Base-by-base conservation (phyloP, 2,113 vertebrate genomes). In the Nyctibius bracteatus region DNA sequence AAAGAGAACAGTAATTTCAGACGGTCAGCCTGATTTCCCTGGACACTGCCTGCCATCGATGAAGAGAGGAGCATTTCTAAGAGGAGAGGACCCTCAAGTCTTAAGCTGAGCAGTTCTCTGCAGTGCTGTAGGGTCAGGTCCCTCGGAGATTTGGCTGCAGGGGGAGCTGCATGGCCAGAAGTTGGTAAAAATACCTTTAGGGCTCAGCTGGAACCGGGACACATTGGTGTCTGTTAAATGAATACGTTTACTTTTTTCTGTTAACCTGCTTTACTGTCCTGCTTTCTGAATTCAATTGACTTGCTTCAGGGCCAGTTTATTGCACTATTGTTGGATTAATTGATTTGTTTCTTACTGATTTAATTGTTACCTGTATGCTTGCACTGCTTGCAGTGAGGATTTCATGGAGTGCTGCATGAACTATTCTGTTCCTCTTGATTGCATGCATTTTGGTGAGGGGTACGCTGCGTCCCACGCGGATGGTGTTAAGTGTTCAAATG, bases 381-480 rank as follows among this genome's bases (percentile, higher is more conserved):
- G 52, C 33, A 4, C 37, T 68, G 62, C 67, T 77, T 65, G 59
- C 39, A 22, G 22, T 25, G 58, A 58, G 37, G 28, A 30, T 77
- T 78, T 92, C 39, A 5, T 8, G 17, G 62, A 24, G 13, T 14
- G 41, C 59, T 85, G 12, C 15, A 2, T 23, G 70, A 86, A 77
- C 63, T 51, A 12, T 1, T 30, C 33, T 39, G 14, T 77, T 75
- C 35, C 55, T 88, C 63, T 31, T 30, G 51, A 19, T 31, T 14
- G 15, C 28, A 55, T 67, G 47, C 3, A 1, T 62, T 74, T 83
- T 59, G n/a, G 25, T 14, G 41, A 80, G 58, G 77, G 61, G 12
- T 35, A 17, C 0, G 0, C 43, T 27, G 43, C 1, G 1, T n/a
- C 68, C 35, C 54, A 0, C 2, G 7, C 75, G 33, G 31, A 21